Evolutionary conservation across 2,888 invertebrate species (phyloP).

Genomic region (Erebia ligea): DNA sequence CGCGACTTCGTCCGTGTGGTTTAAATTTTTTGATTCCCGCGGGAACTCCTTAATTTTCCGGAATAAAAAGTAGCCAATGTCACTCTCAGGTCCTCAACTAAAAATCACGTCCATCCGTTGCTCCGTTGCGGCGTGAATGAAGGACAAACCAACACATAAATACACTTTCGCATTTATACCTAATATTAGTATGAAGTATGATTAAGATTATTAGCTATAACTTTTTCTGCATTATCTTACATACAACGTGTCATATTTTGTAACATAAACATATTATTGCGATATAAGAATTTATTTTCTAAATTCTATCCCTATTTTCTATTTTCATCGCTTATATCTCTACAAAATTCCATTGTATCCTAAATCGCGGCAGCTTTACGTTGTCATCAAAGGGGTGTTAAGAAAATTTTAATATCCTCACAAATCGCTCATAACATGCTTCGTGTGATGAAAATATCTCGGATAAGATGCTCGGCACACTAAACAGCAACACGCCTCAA

Average conservation of each 20-base stretch:
- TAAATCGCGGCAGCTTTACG: constrained; percentile 30
- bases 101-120: too few relatives aligned
- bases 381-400: constrained; percentile 35
- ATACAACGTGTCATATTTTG: background rate
- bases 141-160: too few relatives aligned
- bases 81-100: too few relatives aligned
- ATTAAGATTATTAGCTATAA: too few relatives aligned
- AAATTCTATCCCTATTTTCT: constrained; percentile 8
- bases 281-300: background rate
- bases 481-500: constrained; percentile 51
- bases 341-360: constrained; percentile 27
- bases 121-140: too few relatives aligned
- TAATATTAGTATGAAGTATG: too few relatives aligned
- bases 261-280: background rate
- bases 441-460: constrained; percentile 54
- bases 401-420: constrained; percentile 49
- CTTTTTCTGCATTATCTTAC: too few relatives aligned
- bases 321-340: constrained; percentile 28
- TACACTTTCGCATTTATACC: too few relatives aligned
- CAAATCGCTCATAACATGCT: constrained; percentile 66
- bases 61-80: too few relatives aligned
- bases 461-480: constrained; percentile 67
- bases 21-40: too few relatives aligned
- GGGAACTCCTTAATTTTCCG: too few relatives aligned
- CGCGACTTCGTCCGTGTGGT: too few relatives aligned